A percentile compares a stretch with the other conserved stretches of the same genome.
Evolutionary conservation across 1,140 invertebrate species (phyloP).

Genomic region (Wasmannia auropunctata): DNA sequence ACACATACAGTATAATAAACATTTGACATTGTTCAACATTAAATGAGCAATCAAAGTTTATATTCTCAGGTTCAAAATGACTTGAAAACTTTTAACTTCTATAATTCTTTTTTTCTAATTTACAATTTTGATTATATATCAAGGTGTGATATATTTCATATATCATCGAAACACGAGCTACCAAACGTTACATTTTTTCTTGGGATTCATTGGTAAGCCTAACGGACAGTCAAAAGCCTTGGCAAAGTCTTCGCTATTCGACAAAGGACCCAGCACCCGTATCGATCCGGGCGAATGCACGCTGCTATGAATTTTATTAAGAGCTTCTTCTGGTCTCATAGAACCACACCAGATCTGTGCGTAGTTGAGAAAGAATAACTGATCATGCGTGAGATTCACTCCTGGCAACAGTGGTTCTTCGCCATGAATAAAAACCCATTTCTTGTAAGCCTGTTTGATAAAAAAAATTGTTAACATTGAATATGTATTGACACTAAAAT

Average conservation of each 20-base stretch:
- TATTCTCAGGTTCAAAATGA: background rate
- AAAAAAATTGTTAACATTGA: background rate
- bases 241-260: slow-evolving; percentile 96
- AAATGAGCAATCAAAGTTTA: background rate
- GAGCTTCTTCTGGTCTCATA: slow-evolving; percentile 97
- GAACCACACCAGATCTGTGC: slow-evolving; percentile 98
- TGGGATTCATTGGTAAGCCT: slow-evolving; percentile 96
- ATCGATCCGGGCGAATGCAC: slow-evolving; percentile 98
- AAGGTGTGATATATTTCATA: slow-evolving; percentile 20
- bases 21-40: background rate
- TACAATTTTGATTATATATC: slow-evolving; percentile 32
- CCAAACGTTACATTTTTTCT: slow-evolving; percentile 97
- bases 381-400: slow-evolving; percentile 93
- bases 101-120: background rate
- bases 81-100: slow-evolving; percentile 5
- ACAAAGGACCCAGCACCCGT: slow-evolving; percentile 95
- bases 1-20: background rate
- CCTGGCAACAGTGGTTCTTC: slow-evolving; percentile 91
- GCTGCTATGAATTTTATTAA: slow-evolving; percentile 96
- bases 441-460: slow-evolving; percentile 89
- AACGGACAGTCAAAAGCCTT: slow-evolving; percentile 91
- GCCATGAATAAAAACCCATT: slow-evolving; percentile 91
- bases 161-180: slow-evolving; percentile 81
- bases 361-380: slow-evolving; percentile 96
- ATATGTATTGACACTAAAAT: background rate